These are phyloP conservation scores for Manis pentadactyla DNA, from an alignment of 2,797 vertebrate species.

Conservation along the genomic window DNA sequence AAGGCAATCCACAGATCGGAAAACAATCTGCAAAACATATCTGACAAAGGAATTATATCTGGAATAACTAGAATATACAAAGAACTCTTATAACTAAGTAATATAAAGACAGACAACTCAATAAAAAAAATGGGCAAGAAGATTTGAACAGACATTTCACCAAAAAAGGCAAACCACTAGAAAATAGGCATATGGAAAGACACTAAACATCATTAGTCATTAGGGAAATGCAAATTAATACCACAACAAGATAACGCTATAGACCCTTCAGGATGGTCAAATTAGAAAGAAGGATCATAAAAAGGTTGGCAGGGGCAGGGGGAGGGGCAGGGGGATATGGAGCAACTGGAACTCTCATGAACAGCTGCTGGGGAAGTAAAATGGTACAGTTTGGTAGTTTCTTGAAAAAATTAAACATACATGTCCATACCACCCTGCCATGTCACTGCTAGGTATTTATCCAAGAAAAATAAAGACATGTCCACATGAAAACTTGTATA, in stretches of 20 bases:
- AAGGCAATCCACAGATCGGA: slow-evolving; percentile 9
- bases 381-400: neutral
- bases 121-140: slow-evolving; percentile 38
- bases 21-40: slow-evolving; percentile 53
- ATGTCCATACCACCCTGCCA: neutral
- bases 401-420: slow-evolving; percentile 16
- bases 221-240: slow-evolving; percentile 20
- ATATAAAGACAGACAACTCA: slow-evolving; percentile 3
- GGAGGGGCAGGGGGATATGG: neutral
- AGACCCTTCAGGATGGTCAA: neutral
- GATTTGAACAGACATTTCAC: slow-evolving; percentile 33
- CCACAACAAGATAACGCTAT: neutral
- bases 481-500: neutral
- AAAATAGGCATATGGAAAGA: slow-evolving; percentile 17
- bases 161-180: neutral
- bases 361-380: neutral
- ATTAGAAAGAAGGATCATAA: neutral
- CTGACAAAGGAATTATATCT: slow-evolving; percentile 35
- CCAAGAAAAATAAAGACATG: slow-evolving; percentile 20
- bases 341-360: neutral
- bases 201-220: neutral
- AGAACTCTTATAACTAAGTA: slow-evolving; percentile 17
- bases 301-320: neutral
- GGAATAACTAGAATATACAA: slow-evolving; percentile 5
- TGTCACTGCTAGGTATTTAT: neutral